Base-by-base conservation (phyloP, 1,140 invertebrate species). In the Drosophila punjabiensis region DNA sequence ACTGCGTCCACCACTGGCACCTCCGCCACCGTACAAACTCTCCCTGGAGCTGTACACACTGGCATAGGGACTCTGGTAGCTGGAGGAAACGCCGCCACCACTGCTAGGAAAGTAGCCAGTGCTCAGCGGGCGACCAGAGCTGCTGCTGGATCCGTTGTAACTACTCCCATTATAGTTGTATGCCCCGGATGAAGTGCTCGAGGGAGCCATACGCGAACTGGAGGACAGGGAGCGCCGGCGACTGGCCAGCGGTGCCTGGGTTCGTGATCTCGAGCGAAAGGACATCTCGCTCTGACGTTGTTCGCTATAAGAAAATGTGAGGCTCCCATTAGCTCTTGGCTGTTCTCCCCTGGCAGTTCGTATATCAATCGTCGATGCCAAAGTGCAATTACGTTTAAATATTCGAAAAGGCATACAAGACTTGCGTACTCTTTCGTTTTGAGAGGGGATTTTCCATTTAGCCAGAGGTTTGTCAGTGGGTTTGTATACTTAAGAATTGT, bases 231-330 rank as follows among this genome's bases (percentile, higher is more conserved):
- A 93, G 20, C 93, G 93, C 18, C 93, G 80, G 32, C 81, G 78
- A 56, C 91, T 81, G 16, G 83, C 4, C 9, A 90, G 55, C n/a
- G 89, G 88, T 66, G 91, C 88, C 64, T 93, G 92, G 13, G 92
- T 75, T 61, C 91, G 89, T 55, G 93, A 66, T 79, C 93, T 86
- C 67, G 93, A 93, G 48, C 93, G 93, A 91, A 93, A 93, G 48
- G 93, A 93, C 93, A 93, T 93, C 53, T 50, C 80, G 59, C 65
- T 61, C 55, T 56, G 33, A 37, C 20, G 43, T 2, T 60, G 62
- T 16, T 52, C 8, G 45, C 63, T 52, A 48, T n/a, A 55, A 60
- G 50, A 62, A 52, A 69, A 18, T 20, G 48, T 16, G 6, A 32
- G 20, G 13, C 24, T 14, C 24, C 43, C 35, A 80, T 77, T 81